Evolutionary conservation across 1,140 invertebrate genomes (phyloP), one percentile per base, ranked within the genome.

Genomic region (Drosophila ficusphila): DNA sequence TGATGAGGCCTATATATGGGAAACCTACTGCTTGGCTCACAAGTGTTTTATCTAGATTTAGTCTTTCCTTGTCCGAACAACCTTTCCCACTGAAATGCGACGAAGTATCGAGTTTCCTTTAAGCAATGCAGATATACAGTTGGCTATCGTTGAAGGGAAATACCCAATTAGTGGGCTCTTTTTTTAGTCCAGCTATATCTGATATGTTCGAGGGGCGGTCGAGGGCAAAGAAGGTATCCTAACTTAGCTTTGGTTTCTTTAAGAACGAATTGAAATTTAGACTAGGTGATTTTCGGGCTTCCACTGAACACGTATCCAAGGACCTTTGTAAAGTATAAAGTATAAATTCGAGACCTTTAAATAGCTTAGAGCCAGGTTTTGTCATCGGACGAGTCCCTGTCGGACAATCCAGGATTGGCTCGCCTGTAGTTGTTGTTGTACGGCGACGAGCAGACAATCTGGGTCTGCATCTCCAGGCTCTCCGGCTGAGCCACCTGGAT

Each of bases 291-390:
- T 7, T 51, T 19, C 18, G 4, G 27, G 29, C 23, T 29, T 27
- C 14, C 34, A 25, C 29, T 29, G 2, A 47, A 31, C 44, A 25
- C 41, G 23, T 44, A 14, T 49, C 33, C 5, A 38, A 19, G 9
- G 18, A 39, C 53, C 25, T 16, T 41, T 39, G 31, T 39, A 33
- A 33, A n/a, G n/a, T n/a, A n/a, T n/a, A n/a, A 27, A 53, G 48
- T 62, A 42, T 82, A 88, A 86, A 86, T 86, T 86, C 81, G 82
- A 86, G 81, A 76, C 41, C 33, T 65, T 36, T 49, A 38, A 16
- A 14, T 36, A 67, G 64, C 53, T 74, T 90, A 90, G 39, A 90
- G 77, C 89, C 89, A 90, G 65, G 83, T 90, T 58, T 76, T 90
- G 52, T 90, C 89, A 60, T 89, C 79, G 19, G 64, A 21, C 39